Evolutionary conservation across 1,140 invertebrate species (phyloP).

Genomic region (Anastatus disparis): DNA sequence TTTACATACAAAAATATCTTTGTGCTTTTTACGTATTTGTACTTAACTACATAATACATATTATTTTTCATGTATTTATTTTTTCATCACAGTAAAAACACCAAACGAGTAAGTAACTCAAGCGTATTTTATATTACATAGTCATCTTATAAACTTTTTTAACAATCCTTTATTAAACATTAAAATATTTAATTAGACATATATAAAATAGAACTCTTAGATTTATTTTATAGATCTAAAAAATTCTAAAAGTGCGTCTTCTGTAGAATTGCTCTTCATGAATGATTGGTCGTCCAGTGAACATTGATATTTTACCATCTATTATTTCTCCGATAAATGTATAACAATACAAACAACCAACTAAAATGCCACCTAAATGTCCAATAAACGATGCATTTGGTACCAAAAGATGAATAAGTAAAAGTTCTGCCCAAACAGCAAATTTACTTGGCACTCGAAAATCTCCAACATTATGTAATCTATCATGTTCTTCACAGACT

Average conservation of each 20-base stretch:
- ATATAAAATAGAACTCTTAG: no score
- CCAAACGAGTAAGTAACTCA: not conserved
- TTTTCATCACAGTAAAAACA: conserved; percentile 2
- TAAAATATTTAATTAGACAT: no score
- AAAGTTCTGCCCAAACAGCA: conserved; percentile 76
- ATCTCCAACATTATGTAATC: conserved; percentile 64
- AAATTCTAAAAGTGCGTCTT: conserved; percentile 44
- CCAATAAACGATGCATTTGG: conserved; percentile 73
- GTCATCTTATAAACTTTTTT: not conserved
- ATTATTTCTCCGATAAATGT: conserved; percentile 71
- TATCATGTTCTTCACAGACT: conserved; percentile 63
- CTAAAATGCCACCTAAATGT: conserved; percentile 77
- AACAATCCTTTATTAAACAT: not conserved
- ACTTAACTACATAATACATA: not conserved
- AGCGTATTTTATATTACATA: not conserved
- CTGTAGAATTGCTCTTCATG: conserved; percentile 63
- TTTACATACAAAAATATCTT: conserved; percentile 20
- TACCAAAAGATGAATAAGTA: conserved; percentile 75
- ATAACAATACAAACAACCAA: conserved; percentile 74
- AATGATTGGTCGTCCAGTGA: conserved; percentile 62
- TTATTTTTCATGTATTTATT: not conserved
- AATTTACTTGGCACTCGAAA: conserved; percentile 71
- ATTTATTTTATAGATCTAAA: no score
- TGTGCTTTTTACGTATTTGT: not conserved
- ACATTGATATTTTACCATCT: conserved; percentile 58